Evolutionary conservation across 2,888 invertebrate species (phyloP), one percentile per base, ranked within the genome.

Genomic region (Cephus rjabovi): DNA sequence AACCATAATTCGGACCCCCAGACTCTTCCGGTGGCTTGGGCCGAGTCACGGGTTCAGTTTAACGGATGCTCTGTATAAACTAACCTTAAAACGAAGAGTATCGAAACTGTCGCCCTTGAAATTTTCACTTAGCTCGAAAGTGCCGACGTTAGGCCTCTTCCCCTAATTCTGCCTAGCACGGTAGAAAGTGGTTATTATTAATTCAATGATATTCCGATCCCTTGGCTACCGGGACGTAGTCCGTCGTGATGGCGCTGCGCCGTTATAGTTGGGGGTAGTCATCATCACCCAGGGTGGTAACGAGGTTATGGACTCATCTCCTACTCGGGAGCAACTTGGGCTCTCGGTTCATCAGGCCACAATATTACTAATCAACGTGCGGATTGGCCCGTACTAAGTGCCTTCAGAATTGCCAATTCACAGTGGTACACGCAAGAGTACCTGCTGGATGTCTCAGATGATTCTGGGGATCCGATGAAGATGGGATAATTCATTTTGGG

Each of bases 301-400:
- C 89, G 86, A 90, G 88, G 88, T 90, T 90, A 90, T 85, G 85
- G 90, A 86, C 89, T 90, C 90, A 90, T 90, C 90, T 90, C 86
- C 86, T 87, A 87, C 90, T 88, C 87, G 88, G 81, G 83, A 83
- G 83, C 78, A 86, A 87, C 86, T 87, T 86, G 86, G 86, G 86
- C 85, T 88, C 87, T 87, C 88, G 88, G 89, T 90, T 90, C 90
- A 89, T 90, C 90, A 89, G 90, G 89, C 89, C 88, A 90, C 90
- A 90, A 90, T 90, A 90, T 90, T 90, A 90, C 90, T 90, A 90
- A 90, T 90, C 90, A 90, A 87, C 86, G 83, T 83, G 74, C 35
- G 88, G 86, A 90, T 90, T 90, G 89, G 88, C 84, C 89, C 83
- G 81, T 80, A 84, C 85, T 89, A 89, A 90, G 88, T 89, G 88